These are phyloP conservation scores for Craniophora ligustri DNA, from an alignment of 2,888 invertebrate species.

Conservation along the genomic window DNA sequence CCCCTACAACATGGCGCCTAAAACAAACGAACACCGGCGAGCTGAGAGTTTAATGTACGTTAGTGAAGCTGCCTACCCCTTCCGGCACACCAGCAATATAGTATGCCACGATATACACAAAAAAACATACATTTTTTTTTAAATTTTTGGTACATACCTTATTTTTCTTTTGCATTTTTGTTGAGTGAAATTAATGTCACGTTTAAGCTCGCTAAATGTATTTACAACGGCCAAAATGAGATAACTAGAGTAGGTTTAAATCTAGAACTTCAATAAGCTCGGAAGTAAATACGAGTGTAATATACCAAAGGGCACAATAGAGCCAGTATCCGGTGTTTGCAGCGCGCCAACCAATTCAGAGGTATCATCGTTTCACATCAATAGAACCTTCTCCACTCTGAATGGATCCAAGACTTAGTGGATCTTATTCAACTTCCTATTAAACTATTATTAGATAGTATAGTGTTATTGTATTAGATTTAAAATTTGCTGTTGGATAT, in stretches of 20 bases:
- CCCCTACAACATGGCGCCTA: too few relatives aligned
- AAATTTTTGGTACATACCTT: too few relatives aligned
- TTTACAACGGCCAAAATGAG: not conserved
- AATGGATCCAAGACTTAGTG: conserved; percentile 34
- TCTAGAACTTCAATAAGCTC: conserved; percentile 29
- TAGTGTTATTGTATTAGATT: conserved; percentile 9
- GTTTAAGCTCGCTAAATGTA: not conserved
- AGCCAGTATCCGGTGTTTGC: conserved; percentile 41
- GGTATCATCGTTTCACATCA: conserved; percentile 56
- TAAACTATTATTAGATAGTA: conserved; percentile 34
- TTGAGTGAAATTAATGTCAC: not conserved
- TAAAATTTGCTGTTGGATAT: conserved; percentile 18
- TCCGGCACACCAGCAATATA: too few relatives aligned
- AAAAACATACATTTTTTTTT: too few relatives aligned
- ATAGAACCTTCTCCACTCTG: conserved; percentile 34
- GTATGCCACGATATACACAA: too few relatives aligned
- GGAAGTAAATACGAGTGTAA: conserved; percentile 36
- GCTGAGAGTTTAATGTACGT: too few relatives aligned
- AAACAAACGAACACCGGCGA: too few relatives aligned
- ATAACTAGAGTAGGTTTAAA: not conserved
- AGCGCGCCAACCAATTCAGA: conserved; percentile 39
- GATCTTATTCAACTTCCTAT: conserved; percentile 44
- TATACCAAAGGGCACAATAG: conserved; percentile 35
- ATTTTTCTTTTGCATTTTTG: too few relatives aligned
- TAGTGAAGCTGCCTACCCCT: too few relatives aligned